These are phyloP conservation scores for Colletes collaris DNA, from an alignment of 2,888 invertebrate species.

Conservation along the genomic window DNA sequence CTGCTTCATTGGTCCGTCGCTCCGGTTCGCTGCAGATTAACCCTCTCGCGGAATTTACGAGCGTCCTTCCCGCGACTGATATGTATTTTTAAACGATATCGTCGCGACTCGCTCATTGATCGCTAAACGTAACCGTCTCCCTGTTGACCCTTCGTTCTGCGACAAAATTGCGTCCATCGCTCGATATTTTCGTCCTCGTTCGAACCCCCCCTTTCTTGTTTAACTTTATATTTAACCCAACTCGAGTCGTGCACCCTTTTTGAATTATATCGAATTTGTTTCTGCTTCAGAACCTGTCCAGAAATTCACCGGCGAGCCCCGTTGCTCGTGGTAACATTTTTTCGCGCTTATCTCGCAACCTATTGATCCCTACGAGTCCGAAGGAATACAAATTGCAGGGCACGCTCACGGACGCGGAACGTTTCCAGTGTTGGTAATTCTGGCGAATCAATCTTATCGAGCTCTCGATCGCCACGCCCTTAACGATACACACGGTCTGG, in stretches of 20 bases:
- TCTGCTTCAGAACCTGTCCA: too few relatives aligned
- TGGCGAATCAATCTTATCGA: slow-evolving; percentile 28
- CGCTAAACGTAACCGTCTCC: neutral
- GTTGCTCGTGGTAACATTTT: neutral
- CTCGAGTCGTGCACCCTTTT: too few relatives aligned
- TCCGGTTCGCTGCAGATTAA: slow-evolving; percentile 61
- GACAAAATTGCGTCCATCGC: neutral
- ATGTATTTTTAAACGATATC: slow-evolving; percentile 54
- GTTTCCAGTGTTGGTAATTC: neutral
- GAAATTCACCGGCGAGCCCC: too few relatives aligned
- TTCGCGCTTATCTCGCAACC: slow-evolving; percentile 10
- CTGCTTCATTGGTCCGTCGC: slow-evolving; percentile 67
- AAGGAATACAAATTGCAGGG: neutral
- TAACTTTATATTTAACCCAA: too few relatives aligned
- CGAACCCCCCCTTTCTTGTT: too few relatives aligned
- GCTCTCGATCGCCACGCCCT: slow-evolving; percentile 41
- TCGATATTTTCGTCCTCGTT: too few relatives aligned
- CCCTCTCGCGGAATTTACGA: slow-evolving; percentile 65
- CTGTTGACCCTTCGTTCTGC: slow-evolving; percentile 1
- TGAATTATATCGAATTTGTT: too few relatives aligned
- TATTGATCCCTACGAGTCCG: neutral
- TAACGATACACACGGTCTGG: slow-evolving; percentile 30
- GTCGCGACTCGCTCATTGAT: slow-evolving; percentile 44
- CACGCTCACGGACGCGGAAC: neutral
- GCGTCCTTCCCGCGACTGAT: slow-evolving; percentile 42